A percentile compares a stretch with the other conserved stretches of the same genome.
Evolutionary conservation across 2,113 vertebrate species (phyloP).

Genomic region (Hippocampus barbouri): DNA sequence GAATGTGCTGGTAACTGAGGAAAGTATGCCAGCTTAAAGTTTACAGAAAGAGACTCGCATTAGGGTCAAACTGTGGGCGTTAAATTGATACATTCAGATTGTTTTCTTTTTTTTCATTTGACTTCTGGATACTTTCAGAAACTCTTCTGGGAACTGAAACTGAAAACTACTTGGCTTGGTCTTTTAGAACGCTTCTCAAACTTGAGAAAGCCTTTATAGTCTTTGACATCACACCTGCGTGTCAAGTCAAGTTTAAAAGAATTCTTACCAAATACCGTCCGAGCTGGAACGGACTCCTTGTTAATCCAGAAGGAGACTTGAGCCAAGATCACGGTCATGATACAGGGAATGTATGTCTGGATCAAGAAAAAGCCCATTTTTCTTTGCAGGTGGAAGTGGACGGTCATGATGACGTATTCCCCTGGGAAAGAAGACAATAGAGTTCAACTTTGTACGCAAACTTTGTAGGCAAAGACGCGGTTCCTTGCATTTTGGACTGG

Average conservation of each 20-base stretch:
- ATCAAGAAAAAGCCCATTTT: conserved; percentile 99
- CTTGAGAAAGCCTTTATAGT: not conserved
- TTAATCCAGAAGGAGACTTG: conserved; percentile 99
- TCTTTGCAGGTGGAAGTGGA: conserved; percentile 94
- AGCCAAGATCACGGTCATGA: conserved; percentile 95
- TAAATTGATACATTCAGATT: conserved; percentile 24
- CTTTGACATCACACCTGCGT: not conserved
- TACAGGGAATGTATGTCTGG: conserved; percentile 95
- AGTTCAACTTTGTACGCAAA: not conserved
- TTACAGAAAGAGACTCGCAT: conserved; percentile 9
- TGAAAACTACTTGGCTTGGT: conserved; percentile 3
- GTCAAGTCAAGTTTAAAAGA: conserved; percentile 16
- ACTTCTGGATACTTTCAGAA: conserved; percentile 14
- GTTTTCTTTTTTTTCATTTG: conserved; percentile 2
- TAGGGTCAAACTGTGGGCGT: conserved; percentile 36
- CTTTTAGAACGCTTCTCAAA: not conserved
- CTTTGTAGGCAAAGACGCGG: not conserved
- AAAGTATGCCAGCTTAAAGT: conserved; percentile 26
- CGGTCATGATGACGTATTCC: conserved; percentile 96
- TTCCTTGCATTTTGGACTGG: not conserved
- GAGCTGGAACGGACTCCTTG: conserved; percentile 93
- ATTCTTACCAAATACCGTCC: conserved; percentile 91
- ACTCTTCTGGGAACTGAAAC: not conserved
- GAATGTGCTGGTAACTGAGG: not conserved
- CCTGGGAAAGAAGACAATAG: conserved; percentile 68